Conservation (phyloP, 2,797 vertebrate genomes). For the Rhabdophis nuchalis region DNA sequence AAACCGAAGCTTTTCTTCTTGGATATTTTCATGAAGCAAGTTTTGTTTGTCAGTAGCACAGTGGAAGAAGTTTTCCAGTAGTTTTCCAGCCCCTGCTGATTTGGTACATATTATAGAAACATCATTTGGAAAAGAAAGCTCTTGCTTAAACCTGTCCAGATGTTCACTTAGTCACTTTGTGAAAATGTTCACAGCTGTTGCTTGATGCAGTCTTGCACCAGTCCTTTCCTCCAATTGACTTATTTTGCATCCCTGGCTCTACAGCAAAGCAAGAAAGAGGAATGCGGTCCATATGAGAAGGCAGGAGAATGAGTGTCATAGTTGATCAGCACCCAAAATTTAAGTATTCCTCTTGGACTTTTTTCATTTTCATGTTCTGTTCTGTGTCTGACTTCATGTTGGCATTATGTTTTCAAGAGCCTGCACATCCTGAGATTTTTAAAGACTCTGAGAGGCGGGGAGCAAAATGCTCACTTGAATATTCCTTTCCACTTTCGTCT, state of each 20-base stretch:
- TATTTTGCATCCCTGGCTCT: background rate
- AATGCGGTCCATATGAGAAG: background rate
- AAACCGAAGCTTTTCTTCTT: conserved; percentile 9
- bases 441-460: background rate
- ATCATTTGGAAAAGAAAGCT: conserved; percentile 42
- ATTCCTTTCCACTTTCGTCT: background rate
- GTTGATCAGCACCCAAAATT: background rate
- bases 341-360: background rate
- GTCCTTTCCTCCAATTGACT: background rate
- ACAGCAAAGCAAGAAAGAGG: background rate
- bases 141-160: conserved; percentile 32
- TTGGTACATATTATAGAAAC: conserved; percentile 46
- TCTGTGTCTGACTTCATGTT: conserved; percentile 5
- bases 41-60: conserved; percentile 29
- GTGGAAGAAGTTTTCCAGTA: background rate
- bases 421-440: background rate
- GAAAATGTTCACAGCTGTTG: conserved; percentile 37
- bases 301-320: background rate
- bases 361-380: background rate
- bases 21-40: conserved; percentile 31
- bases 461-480: background rate
- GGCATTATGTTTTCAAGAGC: background rate
- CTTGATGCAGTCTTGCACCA: background rate
- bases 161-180: conserved; percentile 35
- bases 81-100: conserved; percentile 24